Conservation (phyloP, 2,797 vertebrate genomes). For the Coranthus polyacanthus region DNA sequence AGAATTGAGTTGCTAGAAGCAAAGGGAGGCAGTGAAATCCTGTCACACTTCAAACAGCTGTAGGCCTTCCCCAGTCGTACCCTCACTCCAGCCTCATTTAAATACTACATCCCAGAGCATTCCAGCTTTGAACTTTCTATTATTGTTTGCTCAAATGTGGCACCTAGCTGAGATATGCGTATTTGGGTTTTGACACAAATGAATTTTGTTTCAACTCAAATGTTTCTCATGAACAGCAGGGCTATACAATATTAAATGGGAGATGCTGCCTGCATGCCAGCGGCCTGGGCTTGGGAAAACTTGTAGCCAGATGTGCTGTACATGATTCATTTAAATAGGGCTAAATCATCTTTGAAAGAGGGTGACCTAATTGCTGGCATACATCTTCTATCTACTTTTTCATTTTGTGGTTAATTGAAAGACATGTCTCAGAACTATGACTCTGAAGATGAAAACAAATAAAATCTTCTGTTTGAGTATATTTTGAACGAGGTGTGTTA, state of each 20-base stretch:
- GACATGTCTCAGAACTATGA: too few relatives aligned
- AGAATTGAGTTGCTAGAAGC: conserved; percentile 38
- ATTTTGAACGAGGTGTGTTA: too few relatives aligned
- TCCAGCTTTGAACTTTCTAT: conserved; percentile 49
- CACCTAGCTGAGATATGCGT: conserved; percentile 34
- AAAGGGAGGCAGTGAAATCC: conserved; percentile 34
- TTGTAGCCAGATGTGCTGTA: conserved; percentile 36
- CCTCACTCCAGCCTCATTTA: conserved; percentile 53
- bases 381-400: not conserved
- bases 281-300: conserved; percentile 23
- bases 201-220: conserved; percentile 27
- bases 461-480: too few relatives aligned
- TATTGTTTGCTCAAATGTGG: conserved; percentile 35
- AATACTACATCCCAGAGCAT: conserved; percentile 40
- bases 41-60: conserved; percentile 62
- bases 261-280: conserved; percentile 22
- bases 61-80: conserved; percentile 29
- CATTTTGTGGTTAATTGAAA: not conserved
- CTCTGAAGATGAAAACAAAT: too few relatives aligned
- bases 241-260: conserved; percentile 50
- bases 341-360: conserved; percentile 29
- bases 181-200: conserved; percentile 56
- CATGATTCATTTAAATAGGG: conserved; percentile 41
- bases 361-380: conserved; percentile 9
- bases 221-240: conserved; percentile 52